Evolutionary conservation across 2,113 vertebrate species (phyloP).

Genomic region (Kryptolebias marmoratus): DNA sequence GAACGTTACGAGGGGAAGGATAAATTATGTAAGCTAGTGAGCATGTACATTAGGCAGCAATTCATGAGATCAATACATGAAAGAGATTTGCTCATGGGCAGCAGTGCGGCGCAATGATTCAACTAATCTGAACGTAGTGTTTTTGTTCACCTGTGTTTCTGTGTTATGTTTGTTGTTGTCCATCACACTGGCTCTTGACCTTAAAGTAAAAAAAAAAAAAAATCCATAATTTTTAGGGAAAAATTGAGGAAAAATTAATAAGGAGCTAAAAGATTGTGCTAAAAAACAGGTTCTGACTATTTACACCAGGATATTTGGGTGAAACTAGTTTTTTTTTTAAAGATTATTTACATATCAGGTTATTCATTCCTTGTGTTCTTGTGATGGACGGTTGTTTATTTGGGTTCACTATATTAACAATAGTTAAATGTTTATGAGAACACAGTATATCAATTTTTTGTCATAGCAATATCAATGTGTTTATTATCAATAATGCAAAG

Average conservation of each 20-base stretch:
- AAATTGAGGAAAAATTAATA: too few species aligned
- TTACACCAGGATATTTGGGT: not conserved
- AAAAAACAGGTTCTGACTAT: not conserved
- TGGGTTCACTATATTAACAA: not conserved
- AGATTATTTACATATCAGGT: not conserved
- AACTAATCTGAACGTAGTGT: too few species aligned
- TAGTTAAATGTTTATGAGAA: not conserved
- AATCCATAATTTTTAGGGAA: not conserved
- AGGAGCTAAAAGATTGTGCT: not conserved
- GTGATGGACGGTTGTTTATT: not conserved
- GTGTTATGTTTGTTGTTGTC: too few species aligned
- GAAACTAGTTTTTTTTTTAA: too few species aligned
- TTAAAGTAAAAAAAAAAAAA: too few species aligned
- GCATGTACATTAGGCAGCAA: not conserved
- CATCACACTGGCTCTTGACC: too few species aligned
- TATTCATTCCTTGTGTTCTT: not conserved
- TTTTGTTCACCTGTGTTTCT: not conserved
- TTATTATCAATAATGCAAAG: too few species aligned
- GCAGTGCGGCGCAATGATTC: too few species aligned
- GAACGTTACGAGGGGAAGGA: not conserved
- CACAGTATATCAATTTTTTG: not conserved
- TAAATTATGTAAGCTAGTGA: slow-evolving; percentile 23
- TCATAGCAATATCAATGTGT: too few species aligned
- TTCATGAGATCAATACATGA: not conserved
- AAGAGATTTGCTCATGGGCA: slow-evolving; percentile 17